phyloP scores from a whole-genome alignment of 2,113 vertebrate species.

The Misgurnus anguillicaudatus region DNA sequence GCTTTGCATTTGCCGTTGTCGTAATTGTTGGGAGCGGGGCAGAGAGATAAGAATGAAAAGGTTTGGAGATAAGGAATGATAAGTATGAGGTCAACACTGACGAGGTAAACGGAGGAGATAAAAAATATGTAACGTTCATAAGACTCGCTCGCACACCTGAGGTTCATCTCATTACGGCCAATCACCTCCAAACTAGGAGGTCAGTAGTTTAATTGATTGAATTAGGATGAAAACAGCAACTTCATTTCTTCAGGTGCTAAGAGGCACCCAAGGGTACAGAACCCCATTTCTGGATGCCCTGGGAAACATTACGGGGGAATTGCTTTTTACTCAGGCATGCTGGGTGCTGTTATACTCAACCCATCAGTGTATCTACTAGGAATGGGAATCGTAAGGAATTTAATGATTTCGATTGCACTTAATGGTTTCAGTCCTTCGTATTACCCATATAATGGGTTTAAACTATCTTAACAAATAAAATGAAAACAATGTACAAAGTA shows the following conservation, averaged over 20 bases:
- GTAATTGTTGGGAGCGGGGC: not conserved
- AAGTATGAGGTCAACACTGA: constrained; percentile 34
- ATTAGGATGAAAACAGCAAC: not conserved
- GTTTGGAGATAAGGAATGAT: constrained; percentile 41
- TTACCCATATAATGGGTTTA: too few species aligned
- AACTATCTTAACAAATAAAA: too few species aligned
- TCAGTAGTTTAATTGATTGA: constrained; percentile 31
- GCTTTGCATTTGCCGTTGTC: constrained; percentile 17
- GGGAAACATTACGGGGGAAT: constrained; percentile 26
- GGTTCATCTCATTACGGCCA: constrained; percentile 6
- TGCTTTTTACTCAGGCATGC: constrained; percentile 6
- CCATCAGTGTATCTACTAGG: not conserved
- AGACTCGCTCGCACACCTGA: not conserved
- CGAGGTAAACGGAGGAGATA: not conserved
- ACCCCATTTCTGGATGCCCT: not conserved
- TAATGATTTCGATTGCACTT: too few species aligned
- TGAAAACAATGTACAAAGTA: too few species aligned
- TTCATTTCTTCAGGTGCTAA: constrained; percentile 27
- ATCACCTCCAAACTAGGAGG: not conserved
- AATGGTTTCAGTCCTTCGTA: too few species aligned
- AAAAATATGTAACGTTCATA: not conserved
- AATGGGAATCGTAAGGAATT: too few species aligned
- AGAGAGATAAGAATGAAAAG: constrained; percentile 21
- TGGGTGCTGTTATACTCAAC: not conserved
- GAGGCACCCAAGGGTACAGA: constrained; percentile 5